These are phyloP conservation scores for Apomyelois bistriatella DNA, from an alignment of 2,888 invertebrate species.

Conservation along the genomic window DNA sequence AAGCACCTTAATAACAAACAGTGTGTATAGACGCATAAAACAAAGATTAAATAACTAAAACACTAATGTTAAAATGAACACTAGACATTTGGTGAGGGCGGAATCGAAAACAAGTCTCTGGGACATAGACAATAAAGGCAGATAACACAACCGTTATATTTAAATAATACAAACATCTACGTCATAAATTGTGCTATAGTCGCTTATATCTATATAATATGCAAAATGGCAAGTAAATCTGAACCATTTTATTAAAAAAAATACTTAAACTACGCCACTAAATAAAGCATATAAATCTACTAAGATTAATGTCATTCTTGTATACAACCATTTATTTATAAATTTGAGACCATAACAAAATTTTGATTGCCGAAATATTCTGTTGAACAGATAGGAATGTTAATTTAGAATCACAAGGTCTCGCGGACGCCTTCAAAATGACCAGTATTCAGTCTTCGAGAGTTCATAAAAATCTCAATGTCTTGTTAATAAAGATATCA, in stretches of 20 bases:
- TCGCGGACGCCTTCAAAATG: conserved; percentile 23
- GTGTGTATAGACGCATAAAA: not conserved
- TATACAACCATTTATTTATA: conserved; percentile 46
- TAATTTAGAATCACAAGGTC: conserved; percentile 53
- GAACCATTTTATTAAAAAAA: not conserved
- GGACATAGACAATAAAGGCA: conserved; percentile 21
- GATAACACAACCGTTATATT: conserved; percentile 12
- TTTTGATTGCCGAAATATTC: conserved; percentile 35
- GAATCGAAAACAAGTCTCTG: conserved; percentile 15
- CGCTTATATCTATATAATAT: conserved; percentile 15
- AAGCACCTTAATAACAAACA: too few relatives aligned
- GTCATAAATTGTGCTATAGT: conserved; percentile 6
- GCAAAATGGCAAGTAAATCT: conserved; percentile 21
- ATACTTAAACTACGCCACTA: not conserved
- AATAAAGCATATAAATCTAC: not conserved
- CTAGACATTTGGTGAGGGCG: conserved; percentile 45
- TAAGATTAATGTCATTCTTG: conserved; percentile 50
- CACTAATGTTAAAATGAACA: conserved; percentile 42
- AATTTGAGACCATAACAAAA: conserved; percentile 60
- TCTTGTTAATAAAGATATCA: not conserved
- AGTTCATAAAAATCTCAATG: conserved; percentile 26
- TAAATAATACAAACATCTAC: not conserved
- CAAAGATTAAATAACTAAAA: conserved; percentile 19
- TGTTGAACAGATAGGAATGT: conserved; percentile 58
- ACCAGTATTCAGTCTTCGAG: conserved; percentile 59